Evolutionary conservation across 1,140 invertebrate species (phyloP), one percentile per base, ranked within the genome.

Genomic region (Philopotamus ludificatus): DNA sequence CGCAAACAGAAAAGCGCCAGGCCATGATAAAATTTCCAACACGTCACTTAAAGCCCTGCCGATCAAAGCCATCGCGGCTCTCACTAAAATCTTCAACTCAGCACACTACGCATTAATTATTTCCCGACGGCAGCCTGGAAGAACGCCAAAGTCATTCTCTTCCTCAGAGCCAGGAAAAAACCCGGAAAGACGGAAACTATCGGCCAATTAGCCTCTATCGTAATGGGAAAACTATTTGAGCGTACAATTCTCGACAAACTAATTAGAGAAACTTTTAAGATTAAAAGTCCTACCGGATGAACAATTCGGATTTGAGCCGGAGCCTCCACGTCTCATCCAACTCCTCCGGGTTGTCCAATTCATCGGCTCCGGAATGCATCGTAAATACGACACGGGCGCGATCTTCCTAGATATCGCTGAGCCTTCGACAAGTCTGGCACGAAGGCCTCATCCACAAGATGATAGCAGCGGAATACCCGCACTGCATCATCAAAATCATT

Each of bases 351-450:
- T 75, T 1, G 44, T 51, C 0, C 55, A 73, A 22, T n/a, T n/a
- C n/a, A n/a, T 1, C 64, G 12, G 72, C 72, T n/a, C 59, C 12
- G 4, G 54, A 26, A 1, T 63, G 65, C 16, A 71, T 71, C 28
- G 67, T 69, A 20, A 47, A n/a, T n/a, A n/a, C n/a, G n/a, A n/a
- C 12, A 74, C 72, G 20, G 54, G 41, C 7, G 51, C 71, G 26
- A 18, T 70, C 2, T 61, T 72, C 16, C 53, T 76, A 1, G 73
- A 76, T 41, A 64, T 74, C 10, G 68, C 73, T 50, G 74, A 50
- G 74, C 74, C 2, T 76, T 76, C 55, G 74, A 76, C 58, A 68
- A 55, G 73, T 73, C 4, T 73, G 72, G 73, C 70, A 65, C 16
- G 28, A 70, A 15, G 72, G 71, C 3, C 67, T 72, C 1, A 22